Percentiles rank a stretch among this genome's conserved stretches.
phyloP scores from a whole-genome alignment of 2,888 invertebrate genomes.

The Selenia dentaria region DNA sequence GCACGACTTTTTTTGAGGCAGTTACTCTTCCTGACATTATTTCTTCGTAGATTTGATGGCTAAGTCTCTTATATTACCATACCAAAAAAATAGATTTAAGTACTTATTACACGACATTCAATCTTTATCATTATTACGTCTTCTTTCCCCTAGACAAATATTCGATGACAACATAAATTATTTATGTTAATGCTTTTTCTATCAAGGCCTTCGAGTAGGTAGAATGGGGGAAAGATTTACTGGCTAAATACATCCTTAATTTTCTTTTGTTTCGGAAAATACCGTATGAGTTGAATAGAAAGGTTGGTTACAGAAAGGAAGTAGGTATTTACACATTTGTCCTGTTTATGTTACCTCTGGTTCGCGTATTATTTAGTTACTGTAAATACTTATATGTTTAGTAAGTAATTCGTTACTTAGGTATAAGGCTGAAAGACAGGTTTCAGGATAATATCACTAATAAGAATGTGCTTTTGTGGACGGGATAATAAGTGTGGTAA shows the following conservation, averaged over 20 bases:
- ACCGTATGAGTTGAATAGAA: constrained; percentile 33
- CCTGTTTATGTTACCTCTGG: constrained; percentile 44
- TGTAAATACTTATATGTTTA: too few species aligned
- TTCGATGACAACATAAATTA: constrained; percentile 21
- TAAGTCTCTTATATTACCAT: too few species aligned
- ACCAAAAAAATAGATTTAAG: constrained; percentile 5
- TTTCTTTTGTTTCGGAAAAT: constrained; percentile 42
- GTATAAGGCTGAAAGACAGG: too few species aligned
- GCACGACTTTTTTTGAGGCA: too few species aligned
- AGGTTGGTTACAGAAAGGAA: constrained; percentile 42
- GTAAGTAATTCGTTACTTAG: too few species aligned
- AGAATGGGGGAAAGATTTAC: constrained; percentile 20
- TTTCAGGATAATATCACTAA: too few species aligned
- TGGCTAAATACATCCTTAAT: constrained; percentile 31
- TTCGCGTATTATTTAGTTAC: too few species aligned
- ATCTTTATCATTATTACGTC: constrained; percentile 18
- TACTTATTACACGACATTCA: constrained; percentile 4
- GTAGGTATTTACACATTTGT: constrained; percentile 36
- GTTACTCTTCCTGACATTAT: too few species aligned
- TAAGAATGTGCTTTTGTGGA: too few species aligned
- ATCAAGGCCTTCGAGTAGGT: constrained; percentile 15
- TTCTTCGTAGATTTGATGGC: too few species aligned
- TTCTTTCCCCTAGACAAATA: constrained; percentile 6
- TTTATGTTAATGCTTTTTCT: constrained; percentile 22
- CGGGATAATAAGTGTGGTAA: too few species aligned